These are phyloP conservation scores for Oxycera nigricornis DNA, from an alignment of 2,888 invertebrate species.

Conservation along the genomic window DNA sequence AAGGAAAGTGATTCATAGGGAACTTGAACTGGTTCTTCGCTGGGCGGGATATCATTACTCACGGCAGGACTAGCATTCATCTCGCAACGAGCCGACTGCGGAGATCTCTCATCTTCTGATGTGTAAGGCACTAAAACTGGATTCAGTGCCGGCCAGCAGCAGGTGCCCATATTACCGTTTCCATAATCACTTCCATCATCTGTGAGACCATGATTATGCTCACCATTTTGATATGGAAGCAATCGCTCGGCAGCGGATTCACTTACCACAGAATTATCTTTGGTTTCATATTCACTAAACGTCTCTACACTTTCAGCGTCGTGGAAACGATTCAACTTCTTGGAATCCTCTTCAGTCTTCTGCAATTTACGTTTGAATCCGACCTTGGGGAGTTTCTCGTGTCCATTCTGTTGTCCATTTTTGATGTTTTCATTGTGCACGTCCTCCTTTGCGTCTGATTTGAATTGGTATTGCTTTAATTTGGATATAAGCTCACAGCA, in stretches of 20 bases:
- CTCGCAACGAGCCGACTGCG: background rate
- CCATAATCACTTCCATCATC: too few relatives aligned
- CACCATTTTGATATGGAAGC: too few relatives aligned
- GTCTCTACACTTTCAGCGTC: too few relatives aligned
- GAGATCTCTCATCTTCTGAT: background rate
- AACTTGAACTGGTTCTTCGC: background rate
- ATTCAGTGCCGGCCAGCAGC: background rate
- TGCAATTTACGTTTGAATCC: background rate
- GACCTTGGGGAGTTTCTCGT: background rate
- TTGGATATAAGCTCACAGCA: slow-evolving; percentile 30
- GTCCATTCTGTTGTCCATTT: background rate
- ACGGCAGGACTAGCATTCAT: background rate
- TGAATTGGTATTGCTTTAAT: background rate
- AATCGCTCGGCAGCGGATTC: background rate
- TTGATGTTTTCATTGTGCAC: background rate
- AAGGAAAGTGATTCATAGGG: slow-evolving; percentile 43
- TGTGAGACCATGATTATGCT: too few relatives aligned
- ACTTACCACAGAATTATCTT: background rate
- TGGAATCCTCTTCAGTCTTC: background rate
- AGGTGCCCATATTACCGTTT: background rate
- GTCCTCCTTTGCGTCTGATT: background rate
- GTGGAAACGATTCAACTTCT: too few relatives aligned
- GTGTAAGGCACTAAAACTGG: background rate
- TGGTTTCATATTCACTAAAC: background rate
- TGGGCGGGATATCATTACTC: background rate